These are phyloP conservation scores for Etia nguti DNA, from an alignment of 2,113 vertebrate species.

Conservation along the genomic window DNA sequence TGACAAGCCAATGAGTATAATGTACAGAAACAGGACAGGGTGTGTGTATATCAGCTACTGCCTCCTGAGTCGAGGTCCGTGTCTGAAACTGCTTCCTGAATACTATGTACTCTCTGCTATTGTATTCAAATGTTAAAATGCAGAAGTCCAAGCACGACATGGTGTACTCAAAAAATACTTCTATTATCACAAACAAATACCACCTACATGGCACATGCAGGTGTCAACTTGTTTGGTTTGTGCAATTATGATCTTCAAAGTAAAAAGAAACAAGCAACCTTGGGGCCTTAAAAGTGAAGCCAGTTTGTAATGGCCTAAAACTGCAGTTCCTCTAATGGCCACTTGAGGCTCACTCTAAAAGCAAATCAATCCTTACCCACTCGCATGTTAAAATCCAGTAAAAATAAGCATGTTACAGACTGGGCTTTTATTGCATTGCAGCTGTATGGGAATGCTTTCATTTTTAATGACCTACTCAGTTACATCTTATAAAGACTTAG, in stretches of 20 bases:
- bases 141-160: neutral
- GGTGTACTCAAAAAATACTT: neutral
- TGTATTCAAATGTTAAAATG: neutral
- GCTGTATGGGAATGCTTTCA: neutral
- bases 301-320: neutral
- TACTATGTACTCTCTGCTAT: neutral
- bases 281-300: neutral
- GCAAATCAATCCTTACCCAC: neutral
- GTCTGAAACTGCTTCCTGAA: neutral
- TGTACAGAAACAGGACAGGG: neutral
- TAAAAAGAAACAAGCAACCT: neutral
- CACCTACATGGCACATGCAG: too few species aligned
- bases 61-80: neutral
- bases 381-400: fast-evolving
- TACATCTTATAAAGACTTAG: neutral
- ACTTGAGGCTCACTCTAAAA: neutral
- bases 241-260: neutral
- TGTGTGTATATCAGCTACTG: neutral
- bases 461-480: neutral
- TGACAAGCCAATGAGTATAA: fast-evolving
- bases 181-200: neutral
- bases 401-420: neutral
- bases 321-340: neutral
- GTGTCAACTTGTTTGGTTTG: neutral
- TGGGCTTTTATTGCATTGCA: neutral